Evolutionary conservation across 1,140 invertebrate genomes (phyloP), one percentile per base, ranked within the genome.

Genomic region (Pentalonia nigronervosa): DNA sequence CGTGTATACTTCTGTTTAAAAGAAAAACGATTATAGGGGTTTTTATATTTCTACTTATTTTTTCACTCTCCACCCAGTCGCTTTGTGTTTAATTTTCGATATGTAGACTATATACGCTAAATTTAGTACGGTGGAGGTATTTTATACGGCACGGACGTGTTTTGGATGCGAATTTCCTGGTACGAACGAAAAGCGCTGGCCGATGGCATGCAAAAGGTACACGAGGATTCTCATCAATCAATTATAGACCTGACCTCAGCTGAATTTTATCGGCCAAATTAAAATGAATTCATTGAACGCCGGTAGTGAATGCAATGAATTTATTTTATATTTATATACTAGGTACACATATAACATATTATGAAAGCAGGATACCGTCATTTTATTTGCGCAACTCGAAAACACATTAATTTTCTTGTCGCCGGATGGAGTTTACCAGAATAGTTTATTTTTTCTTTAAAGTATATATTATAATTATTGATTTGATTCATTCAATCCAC

Each of bases 181-280:
- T 45, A 45, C 25, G 36, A 2, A 41, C 8, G 53, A 45, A 90
- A 60, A 60, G n/a, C 53, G 48, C 8, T 11, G 34, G 2, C 23
- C 45, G 47, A 20, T 45, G 86, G 41, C 25, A 20, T 45, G 56
- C 47, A 47, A 45, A 91, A 60, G 90, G 34, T 90, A n/a, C 41
- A 60, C 17, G 53, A 67, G 53, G 7, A 30, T 34, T 83, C 6
- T n/a, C 76, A 53, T 92, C 91, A 92, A 92, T 84, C 91, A 92
- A 92, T 92, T 84, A 50, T 50, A 14, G 8, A n/a, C 30, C 34
- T 56, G 48, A 92, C 23, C 67, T 34, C 34, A 34, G 81, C 23
- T 53, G 81, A 92, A 92, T 92, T 84, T 92, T 84, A 53, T 84
- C 91, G 76, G 34, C 9, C n/a, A 84, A 84, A 92, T 92, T 84